Evolutionary conservation across 1,140 invertebrate genomes (phyloP).

Genomic region (Aphidius gifuensis): DNA sequence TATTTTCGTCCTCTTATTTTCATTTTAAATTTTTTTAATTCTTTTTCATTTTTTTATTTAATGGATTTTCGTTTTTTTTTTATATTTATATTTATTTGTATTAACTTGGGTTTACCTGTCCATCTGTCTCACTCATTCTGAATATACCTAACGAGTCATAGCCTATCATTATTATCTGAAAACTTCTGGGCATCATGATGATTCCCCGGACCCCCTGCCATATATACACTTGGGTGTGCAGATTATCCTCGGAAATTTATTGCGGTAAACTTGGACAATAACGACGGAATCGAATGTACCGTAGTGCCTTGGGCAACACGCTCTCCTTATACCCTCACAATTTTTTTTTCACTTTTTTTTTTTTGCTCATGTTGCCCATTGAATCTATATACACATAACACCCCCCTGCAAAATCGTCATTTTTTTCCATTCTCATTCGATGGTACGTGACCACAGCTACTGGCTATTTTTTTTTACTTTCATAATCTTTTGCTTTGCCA

Average conservation of each 20-base stretch:
- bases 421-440: slow-evolving; percentile 4
- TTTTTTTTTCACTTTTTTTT: not conserved
- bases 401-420: slow-evolving; percentile 3
- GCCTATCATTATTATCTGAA: slow-evolving; percentile 50
- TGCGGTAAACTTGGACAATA: slow-evolving; percentile 50
- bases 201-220: slow-evolving; percentile 29
- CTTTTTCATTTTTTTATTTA: slow-evolving; percentile 25
- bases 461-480: not conserved
- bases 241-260: slow-evolving; percentile 49
- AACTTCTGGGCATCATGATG: slow-evolving; percentile 25
- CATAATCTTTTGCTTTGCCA: too few species aligned
- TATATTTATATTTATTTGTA: not conserved
- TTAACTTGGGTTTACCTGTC: slow-evolving; percentile 26
- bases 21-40: slow-evolving; percentile 16
- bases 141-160: slow-evolving; percentile 46
- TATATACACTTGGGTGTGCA: slow-evolving; percentile 32
- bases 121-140: slow-evolving; percentile 34
- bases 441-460: slow-evolving; percentile 9
- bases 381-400: too few species aligned
- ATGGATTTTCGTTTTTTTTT: slow-evolving; percentile 36
- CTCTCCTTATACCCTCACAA: not conserved
- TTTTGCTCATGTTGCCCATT: not conserved
- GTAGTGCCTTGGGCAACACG: slow-evolving; percentile 25
- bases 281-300: slow-evolving; percentile 41
- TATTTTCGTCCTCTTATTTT: slow-evolving; percentile 46